Evolutionary conservation across 2,888 invertebrate species (phyloP).

Genomic region (Drosophila yooni): DNA sequence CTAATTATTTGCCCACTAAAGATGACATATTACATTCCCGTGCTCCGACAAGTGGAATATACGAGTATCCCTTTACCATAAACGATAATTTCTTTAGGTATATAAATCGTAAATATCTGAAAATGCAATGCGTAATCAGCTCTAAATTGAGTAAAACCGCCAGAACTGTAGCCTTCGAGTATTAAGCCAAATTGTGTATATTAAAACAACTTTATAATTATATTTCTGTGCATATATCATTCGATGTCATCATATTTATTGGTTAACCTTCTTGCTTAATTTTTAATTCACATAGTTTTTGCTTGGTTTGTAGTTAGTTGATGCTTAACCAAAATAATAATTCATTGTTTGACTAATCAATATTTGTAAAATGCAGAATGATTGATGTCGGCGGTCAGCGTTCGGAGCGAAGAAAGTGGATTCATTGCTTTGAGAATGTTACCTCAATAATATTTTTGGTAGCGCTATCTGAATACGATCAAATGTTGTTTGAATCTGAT

Average conservation of each 20-base stretch:
- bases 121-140: slow-evolving; percentile 21
- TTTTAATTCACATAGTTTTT: slow-evolving; percentile 11
- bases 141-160: slow-evolving; percentile 25
- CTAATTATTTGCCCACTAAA: slow-evolving; percentile 97
- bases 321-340: background rate
- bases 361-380: slow-evolving; percentile 90
- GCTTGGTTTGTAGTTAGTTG: background rate
- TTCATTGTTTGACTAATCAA: slow-evolving; percentile 8
- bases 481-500: slow-evolving; percentile 99
- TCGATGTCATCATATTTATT: slow-evolving; percentile 10
- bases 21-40: slow-evolving; percentile 99
- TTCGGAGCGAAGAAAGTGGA: slow-evolving; percentile 99
- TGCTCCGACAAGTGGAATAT: slow-evolving; percentile 99
- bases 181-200: slow-evolving; percentile 22
- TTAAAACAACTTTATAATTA: slow-evolving; percentile 10
- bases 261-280: slow-evolving; percentile 21
- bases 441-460: slow-evolving; percentile 99
- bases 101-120: slow-evolving; percentile 30
- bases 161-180: slow-evolving; percentile 26
- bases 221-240: slow-evolving; percentile 29
- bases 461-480: slow-evolving; percentile 99
- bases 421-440: slow-evolving; percentile 99
- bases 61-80: slow-evolving; percentile 99
- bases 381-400: slow-evolving; percentile 99
- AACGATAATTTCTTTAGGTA: slow-evolving; percentile 99